phyloP scores from a whole-genome alignment of 2,888 invertebrate genomes.

The Ormyrus rosae region DNA sequence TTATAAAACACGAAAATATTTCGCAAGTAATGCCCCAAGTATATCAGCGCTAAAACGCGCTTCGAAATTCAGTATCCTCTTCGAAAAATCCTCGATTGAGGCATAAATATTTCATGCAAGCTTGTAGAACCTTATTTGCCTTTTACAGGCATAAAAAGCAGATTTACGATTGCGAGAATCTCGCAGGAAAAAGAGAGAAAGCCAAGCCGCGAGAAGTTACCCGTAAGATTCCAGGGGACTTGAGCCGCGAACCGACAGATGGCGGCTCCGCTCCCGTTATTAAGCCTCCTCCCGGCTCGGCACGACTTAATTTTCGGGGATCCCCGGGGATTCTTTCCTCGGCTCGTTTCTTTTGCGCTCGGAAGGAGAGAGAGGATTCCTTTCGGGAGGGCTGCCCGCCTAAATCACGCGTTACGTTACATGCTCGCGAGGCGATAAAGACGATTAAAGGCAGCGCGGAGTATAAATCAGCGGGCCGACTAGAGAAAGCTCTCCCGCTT shows the following conservation, averaged over 20 bases:
- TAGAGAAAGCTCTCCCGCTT: slow-evolving; percentile 56
- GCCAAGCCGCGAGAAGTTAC: neutral
- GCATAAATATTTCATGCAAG: no score
- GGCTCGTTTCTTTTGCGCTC: neutral
- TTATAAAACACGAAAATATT: no score
- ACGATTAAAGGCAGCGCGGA: slow-evolving; percentile 45
- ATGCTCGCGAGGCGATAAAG: slow-evolving; percentile 40
- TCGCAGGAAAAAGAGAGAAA: neutral
- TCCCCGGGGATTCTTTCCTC: slow-evolving; percentile 15
- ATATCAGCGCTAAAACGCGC: no score
- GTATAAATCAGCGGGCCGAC: slow-evolving; percentile 48
- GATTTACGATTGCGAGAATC: no score
- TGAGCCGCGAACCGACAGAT: neutral
- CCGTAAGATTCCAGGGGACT: neutral
- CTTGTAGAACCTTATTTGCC: no score
- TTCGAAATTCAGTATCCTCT: no score
- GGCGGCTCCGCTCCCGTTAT: neutral
- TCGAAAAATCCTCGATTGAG: no score
- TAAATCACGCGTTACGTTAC: slow-evolving; percentile 47
- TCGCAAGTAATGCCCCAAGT: no score
- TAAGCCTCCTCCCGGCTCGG: neutral
- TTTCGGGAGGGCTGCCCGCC: slow-evolving; percentile 22
- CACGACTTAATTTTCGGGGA: slow-evolving; percentile 35
- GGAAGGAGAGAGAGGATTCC: neutral
- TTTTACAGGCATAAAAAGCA: no score